These are phyloP conservation scores for Antheraea pernyi DNA, from an alignment of 1,140 invertebrate genomes.

Conservation along the genomic window DNA sequence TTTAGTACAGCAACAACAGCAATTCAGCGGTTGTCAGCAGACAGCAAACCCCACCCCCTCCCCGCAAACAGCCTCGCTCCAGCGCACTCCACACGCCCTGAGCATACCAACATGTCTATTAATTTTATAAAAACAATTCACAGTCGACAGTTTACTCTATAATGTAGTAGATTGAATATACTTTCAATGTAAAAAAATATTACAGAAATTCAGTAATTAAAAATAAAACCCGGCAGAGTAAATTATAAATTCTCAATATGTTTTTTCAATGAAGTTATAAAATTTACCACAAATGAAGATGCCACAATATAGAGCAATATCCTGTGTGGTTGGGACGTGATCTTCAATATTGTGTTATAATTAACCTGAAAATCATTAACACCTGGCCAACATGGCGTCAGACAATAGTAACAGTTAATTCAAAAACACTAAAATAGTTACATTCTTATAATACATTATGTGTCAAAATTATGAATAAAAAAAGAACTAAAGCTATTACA, in stretches of 20 bases:
- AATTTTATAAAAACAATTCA: constrained; percentile 41
- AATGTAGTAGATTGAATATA: background rate
- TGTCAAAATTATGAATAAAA: constrained; percentile 4
- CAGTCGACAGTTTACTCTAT: background rate
- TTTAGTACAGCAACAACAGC: constrained; percentile 75
- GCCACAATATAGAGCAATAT: constrained; percentile 64
- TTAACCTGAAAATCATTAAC: constrained; percentile 57
- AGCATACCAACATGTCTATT: constrained; percentile 72
- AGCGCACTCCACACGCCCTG: constrained; percentile 67
- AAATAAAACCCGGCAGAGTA: background rate
- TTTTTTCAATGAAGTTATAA: constrained; percentile 16
- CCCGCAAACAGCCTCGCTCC: constrained; percentile 63
- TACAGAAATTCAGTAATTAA: background rate
- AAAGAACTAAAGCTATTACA: constrained; percentile 8
- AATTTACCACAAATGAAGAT: constrained; percentile 59
- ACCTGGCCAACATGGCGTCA: constrained; percentile 44
- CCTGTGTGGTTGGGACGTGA: constrained; percentile 49
- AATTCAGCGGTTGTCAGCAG: constrained; percentile 74
- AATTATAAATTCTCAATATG: background rate
- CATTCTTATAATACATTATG: background rate
- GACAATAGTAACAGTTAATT: constrained; percentile 25
- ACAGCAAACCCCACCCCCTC: constrained; percentile 59
- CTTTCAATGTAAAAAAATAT: background rate
- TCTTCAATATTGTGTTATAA: constrained; percentile 47
- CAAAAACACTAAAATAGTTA: constrained; percentile 2